Evolutionary conservation across 2,113 vertebrate genomes (phyloP), one percentile per base, ranked within the genome.

Genomic region (Machaerirhynchus nigripectus): DNA sequence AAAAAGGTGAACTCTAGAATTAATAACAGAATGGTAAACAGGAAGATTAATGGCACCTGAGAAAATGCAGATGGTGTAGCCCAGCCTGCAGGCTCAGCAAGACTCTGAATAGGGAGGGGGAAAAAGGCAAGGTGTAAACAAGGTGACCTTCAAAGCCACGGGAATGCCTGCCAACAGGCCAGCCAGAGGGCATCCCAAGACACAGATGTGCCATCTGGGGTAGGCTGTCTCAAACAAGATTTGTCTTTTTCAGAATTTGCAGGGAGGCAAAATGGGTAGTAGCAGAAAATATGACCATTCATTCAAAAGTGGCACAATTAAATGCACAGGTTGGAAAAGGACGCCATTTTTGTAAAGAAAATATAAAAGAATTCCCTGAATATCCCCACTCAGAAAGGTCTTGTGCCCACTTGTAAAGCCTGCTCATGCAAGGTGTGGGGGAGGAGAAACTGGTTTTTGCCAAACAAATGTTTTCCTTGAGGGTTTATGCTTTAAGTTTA

Each of bases 41-140:
- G 84, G 88, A 97, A 96, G 89, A 86, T 92, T 96, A 91, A 93
- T 96, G 78, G 80, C 90, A 97, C 64, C 67, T 94, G 92, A 97
- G 93, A 95, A 97, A 97, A 97, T 97, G 95, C 97, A 97, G 97
- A 97, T 97, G 96, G 96, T 82, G 79, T 93, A 96, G 89, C 85
- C 78, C 91, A 96, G 96, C 90, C 96, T 96, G 93, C 95, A 96
- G 95, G 95, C 95, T 97, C 96, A 97, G 96, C 96, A 96, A 95
- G 94, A 94, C 86, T 94, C 86, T 67, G 84, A 81, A 76, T 7
- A 47, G 53, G 78, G 80, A 94, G 90, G 83, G 60, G 69, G 14
- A 0, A 35, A 69, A 95, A 39, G 75, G 68, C 78, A 80, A 93
- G 55, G 84, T 96, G n/a, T 68, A 82, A 93, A 93, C 87, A 94